Percentiles rank a stretch among this genome's conserved stretches.
Conservation (phyloP, 2,113 vertebrate genomes). For the Erpornis zantholeuca region DNA sequence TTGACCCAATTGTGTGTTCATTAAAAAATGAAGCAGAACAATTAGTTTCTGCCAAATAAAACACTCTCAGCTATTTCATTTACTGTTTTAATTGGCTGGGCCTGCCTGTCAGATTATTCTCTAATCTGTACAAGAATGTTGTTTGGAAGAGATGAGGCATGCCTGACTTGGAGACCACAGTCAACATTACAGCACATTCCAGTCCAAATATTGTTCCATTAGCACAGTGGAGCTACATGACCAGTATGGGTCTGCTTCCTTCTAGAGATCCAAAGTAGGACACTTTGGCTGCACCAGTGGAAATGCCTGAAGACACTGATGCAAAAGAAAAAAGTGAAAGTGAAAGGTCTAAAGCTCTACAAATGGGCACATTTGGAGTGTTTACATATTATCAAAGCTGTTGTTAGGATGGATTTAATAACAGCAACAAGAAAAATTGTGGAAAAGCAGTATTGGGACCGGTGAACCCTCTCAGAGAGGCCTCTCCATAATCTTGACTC, state of each 20-base stretch:
- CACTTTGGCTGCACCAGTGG: not conserved
- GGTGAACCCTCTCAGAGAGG: not conserved
- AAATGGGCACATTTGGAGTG: not conserved
- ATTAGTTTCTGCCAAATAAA: slow-evolving; percentile 72
- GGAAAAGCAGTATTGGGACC: not conserved
- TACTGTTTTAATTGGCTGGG: slow-evolving; percentile 77
- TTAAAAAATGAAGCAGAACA: slow-evolving; percentile 62
- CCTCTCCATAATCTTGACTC: not conserved
- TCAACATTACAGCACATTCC: slow-evolving; percentile 47
- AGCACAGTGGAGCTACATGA: not conserved
- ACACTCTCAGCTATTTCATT: slow-evolving; percentile 74
- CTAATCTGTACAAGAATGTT: slow-evolving; percentile 82
- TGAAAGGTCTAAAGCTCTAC: not conserved
- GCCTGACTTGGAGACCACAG: slow-evolving; percentile 49
- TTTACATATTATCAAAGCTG: not conserved
- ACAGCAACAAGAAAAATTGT: not conserved
- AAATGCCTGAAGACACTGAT: slow-evolving; percentile 26
- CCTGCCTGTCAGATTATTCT: slow-evolving; percentile 70
- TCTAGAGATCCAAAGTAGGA: not conserved
- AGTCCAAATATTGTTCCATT: slow-evolving; percentile 13
- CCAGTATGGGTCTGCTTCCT: slow-evolving; percentile 1
- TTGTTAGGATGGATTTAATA: not conserved
- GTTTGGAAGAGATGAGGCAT: slow-evolving; percentile 74
- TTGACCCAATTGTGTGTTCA: slow-evolving; percentile 53
- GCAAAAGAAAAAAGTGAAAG: slow-evolving; percentile 9